These are phyloP conservation scores for Diorhabda carinulata DNA, from an alignment of 1,140 invertebrate species.

Conservation along the genomic window DNA sequence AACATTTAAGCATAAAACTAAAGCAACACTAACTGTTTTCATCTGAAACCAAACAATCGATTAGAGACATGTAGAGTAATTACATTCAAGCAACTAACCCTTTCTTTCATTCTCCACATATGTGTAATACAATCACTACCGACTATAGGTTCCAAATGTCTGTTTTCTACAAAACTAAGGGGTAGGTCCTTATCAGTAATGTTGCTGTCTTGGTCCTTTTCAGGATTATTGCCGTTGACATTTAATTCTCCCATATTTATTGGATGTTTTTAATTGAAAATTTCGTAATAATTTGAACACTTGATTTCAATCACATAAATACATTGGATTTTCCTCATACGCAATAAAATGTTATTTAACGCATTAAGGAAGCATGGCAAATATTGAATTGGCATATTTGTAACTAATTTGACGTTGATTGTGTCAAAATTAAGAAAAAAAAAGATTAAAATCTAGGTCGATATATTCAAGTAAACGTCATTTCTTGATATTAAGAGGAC, in stretches of 20 bases:
- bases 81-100: conserved; percentile 57
- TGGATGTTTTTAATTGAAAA: background rate
- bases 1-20: conserved; percentile 97
- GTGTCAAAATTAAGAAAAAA: too few relatives aligned
- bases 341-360: conserved; percentile 5
- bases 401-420: background rate
- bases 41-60: conserved; percentile 58
- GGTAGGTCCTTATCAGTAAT: conserved; percentile 60
- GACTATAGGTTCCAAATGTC: conserved; percentile 74
- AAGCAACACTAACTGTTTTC: conserved; percentile 98
- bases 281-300: background rate
- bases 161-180: conserved; percentile 63
- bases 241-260: conserved; percentile 7
- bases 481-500: too few relatives aligned
- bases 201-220: conserved; percentile 3
- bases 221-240: background rate
- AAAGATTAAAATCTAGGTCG: too few relatives aligned
- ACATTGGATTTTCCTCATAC: background rate
- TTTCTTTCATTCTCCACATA: conserved; percentile 87
- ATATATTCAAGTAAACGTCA: too few relatives aligned
- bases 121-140: conserved; percentile 69
- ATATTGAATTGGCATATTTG: conserved; percentile 3
- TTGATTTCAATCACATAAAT: background rate
- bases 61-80: conserved; percentile 6
- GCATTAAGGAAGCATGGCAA: background rate